Percentiles rank a stretch among this genome's conserved stretches.
phyloP scores from a whole-genome alignment of 2,888 invertebrate genomes.

The Frankliniella intonsa region DNA sequence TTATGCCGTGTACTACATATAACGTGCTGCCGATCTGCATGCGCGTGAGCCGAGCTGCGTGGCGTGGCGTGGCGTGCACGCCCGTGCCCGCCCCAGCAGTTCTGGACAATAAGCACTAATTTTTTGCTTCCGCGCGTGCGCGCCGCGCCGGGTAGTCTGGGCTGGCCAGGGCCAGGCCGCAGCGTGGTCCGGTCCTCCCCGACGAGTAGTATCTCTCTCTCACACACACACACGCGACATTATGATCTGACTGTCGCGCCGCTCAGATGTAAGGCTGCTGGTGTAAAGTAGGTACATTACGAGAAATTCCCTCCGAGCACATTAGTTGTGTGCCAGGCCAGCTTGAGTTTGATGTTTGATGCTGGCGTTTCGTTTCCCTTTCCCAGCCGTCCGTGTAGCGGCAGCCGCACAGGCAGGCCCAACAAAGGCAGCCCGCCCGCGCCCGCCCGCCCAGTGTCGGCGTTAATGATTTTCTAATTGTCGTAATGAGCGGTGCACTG shows the following conservation, averaged over 20 bases:
- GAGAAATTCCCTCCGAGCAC: too few relatives aligned
- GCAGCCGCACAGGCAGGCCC: background rate
- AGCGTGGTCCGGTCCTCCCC: background rate
- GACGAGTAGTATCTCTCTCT: background rate
- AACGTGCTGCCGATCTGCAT: background rate
- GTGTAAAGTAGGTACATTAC: too few relatives aligned
- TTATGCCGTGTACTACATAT: too few relatives aligned
- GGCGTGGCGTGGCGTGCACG: background rate
- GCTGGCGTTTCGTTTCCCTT: too few relatives aligned
- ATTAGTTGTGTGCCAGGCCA: too few relatives aligned
- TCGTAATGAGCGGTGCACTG: conserved; percentile 13
- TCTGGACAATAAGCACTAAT: conserved; percentile 20
- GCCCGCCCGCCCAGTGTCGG: conserved; percentile 1
- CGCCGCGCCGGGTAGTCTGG: background rate
- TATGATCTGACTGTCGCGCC: too few relatives aligned
- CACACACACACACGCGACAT: too few relatives aligned
- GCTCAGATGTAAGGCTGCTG: too few relatives aligned
- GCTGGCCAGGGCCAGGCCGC: background rate
- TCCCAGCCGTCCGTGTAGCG: background rate
- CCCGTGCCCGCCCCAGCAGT: background rate
- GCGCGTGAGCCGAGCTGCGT: background rate
- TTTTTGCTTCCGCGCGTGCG: conserved; percentile 5
- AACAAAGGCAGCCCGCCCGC: background rate
- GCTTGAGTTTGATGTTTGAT: too few relatives aligned
- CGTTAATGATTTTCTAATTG: conserved; percentile 23